Conservation (phyloP, 2,113 vertebrate genomes). For the Plestiodon gilberti region DNA sequence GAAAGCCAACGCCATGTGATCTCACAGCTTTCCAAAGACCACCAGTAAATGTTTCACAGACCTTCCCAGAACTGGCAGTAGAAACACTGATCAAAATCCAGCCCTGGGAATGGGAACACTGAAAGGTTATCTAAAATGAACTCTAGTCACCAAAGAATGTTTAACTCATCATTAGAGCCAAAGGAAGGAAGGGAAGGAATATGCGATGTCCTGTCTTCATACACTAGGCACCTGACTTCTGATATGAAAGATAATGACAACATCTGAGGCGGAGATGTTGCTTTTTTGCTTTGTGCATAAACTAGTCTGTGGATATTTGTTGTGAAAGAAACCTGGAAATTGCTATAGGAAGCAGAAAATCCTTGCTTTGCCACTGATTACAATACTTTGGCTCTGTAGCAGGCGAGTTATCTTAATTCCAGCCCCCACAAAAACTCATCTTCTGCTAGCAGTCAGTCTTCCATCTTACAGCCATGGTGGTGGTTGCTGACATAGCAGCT, state of each 20-base stretch:
- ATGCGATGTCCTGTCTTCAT: neutral
- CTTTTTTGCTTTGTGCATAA: too few relatives aligned
- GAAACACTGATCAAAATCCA: neutral
- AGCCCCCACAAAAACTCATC: neutral
- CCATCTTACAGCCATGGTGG: neutral
- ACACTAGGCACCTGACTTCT: neutral
- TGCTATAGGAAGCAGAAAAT: neutral
- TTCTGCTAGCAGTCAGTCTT: neutral
- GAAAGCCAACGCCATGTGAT: constrained; percentile 21
- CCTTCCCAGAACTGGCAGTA: neutral
- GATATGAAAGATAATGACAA: neutral
- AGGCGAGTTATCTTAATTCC: neutral
- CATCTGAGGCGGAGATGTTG: too few relatives aligned
- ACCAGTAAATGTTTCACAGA: constrained; percentile 5
- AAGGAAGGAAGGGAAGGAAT: neutral
- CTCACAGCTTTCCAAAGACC: rapidly evolving
- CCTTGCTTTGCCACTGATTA: neutral
- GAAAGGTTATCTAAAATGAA: neutral
- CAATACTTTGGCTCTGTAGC: neutral
- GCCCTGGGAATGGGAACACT: neutral
- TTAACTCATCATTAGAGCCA: neutral
- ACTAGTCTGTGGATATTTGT: too few relatives aligned
- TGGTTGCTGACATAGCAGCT: neutral
- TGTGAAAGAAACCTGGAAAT: too few relatives aligned
- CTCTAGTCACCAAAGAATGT: neutral